Base-by-base conservation (phyloP, 2,888 invertebrate genomes). In the Philhelius pedissequus region DNA sequence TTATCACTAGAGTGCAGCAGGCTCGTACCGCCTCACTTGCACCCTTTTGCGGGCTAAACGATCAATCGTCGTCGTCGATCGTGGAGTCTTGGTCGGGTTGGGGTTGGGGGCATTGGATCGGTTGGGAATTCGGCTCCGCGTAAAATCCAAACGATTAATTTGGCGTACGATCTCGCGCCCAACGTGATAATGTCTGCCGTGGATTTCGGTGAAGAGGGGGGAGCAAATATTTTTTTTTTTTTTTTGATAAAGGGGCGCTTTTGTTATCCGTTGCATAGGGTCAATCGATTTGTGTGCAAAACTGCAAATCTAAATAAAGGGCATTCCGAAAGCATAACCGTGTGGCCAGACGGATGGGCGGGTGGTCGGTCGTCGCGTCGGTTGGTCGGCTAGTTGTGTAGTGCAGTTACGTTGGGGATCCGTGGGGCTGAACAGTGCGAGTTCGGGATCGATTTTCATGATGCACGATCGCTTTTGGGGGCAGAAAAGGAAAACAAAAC, bases 251-350 rank as follows among this genome's bases (percentile, higher is more conserved):
- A 27, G n/a, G 48, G 64, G 54, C 9, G 25, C 45, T 54, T 54
- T 75, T 80, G 66, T 75, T 54, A 38, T 69, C 45, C 62, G 62
- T 74, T 45, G 8, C 45, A 70, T 64, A 84, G 84, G 84, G 84
- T 84, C 80, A 84, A 84, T 84, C 75, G 84, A 84, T 79, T 84
- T 84, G 79, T 75, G 84, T 78, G 75, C 84, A 84, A 84, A 84
- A 80, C 84, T 78, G 75, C 84, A 84, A 84, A 84, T 84, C 84
- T 84, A 68, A 70, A 79, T 77, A 84, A 71, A 84, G 84, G 84
- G 80, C 84, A 80, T 76, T 80, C 62, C 68, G 22, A 84, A 79
- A 71, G 38, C 73, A 78, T 78, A 78, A 83, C 73, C 69, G 62
- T 54, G 43, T 25, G 27, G 64, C 9, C 27, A 43, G 56, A 20